Evolutionary conservation across 1,140 invertebrate species (phyloP).

Genomic region (Papilio aristodemus): DNA sequence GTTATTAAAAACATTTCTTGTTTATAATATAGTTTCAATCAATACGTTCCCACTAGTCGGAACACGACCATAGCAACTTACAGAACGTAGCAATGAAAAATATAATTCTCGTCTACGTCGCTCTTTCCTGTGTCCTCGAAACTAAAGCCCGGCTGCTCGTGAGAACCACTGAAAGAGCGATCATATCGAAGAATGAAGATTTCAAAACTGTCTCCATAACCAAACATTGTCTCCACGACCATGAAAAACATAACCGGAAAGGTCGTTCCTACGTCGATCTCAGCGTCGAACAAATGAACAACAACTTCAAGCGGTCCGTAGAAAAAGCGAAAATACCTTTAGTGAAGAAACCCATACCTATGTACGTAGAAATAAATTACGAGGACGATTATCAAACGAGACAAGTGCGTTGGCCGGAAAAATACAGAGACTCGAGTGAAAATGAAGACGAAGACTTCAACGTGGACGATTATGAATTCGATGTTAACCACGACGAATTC

Average conservation of each 20-base stretch:
- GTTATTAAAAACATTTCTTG: conserved; percentile 57
- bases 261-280: conserved; percentile 8
- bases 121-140: conserved; percentile 16
- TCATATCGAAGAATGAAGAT: conserved; percentile 31
- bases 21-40: conserved; percentile 56
- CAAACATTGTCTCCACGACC: conserved; percentile 31
- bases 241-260: conserved; percentile 12
- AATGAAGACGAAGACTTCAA: conserved; percentile 73
- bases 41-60: conserved; percentile 44
- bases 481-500: conserved; percentile 68
- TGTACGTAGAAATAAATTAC: conserved; percentile 56
- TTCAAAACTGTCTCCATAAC: conserved; percentile 33
- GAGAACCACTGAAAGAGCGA: conserved; percentile 36
- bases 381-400: conserved; percentile 57
- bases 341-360: conserved; percentile 65
- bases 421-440: conserved; percentile 52
- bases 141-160: conserved; percentile 30
- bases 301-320: conserved; percentile 16
- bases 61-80: conserved; percentile 25
- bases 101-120: conserved; percentile 36
- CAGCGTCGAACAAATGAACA: conserved; percentile 34
- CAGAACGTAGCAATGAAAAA: conserved; percentile 49
- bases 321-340: conserved; percentile 40
- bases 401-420: conserved; percentile 38
- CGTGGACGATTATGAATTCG: conserved; percentile 70